Conservation (phyloP, 2,888 invertebrate species). For the Pelosia muscerda region DNA sequence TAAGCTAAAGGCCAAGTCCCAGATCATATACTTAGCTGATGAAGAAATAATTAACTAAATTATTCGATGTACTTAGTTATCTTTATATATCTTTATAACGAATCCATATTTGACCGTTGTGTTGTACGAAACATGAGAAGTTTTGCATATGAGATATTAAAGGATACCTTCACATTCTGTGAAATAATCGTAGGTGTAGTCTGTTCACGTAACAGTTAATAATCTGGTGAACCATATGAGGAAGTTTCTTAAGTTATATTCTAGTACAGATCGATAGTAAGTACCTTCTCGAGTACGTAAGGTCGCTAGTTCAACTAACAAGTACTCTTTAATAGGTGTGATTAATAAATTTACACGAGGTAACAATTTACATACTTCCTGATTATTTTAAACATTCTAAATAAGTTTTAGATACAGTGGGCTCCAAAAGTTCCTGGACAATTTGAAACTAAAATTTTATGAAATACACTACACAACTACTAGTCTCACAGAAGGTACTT, state of each 20-base stretch:
- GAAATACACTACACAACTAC: too few species aligned
- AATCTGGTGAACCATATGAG: background rate
- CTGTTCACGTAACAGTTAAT: background rate
- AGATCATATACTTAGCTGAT: too few species aligned
- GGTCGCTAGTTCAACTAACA: slow-evolving; percentile 1
- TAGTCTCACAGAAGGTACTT: too few species aligned
- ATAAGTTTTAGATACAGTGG: too few species aligned
- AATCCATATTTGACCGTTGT: too few species aligned
- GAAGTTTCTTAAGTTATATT: background rate
- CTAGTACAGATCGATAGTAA: background rate
- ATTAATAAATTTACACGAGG: background rate
- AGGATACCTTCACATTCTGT: background rate
- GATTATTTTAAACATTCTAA: background rate
- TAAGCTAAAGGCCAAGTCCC: too few species aligned
- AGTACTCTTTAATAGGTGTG: background rate
- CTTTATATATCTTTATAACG: too few species aligned
- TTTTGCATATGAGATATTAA: background rate
- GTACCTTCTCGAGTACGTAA: background rate
- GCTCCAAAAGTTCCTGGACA: too few species aligned
- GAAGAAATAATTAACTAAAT: too few species aligned
- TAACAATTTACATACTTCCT: background rate
- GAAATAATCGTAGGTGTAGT: background rate
- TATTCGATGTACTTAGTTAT: too few species aligned
- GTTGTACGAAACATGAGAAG: background rate
- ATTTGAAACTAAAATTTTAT: too few species aligned